phyloP scores from a whole-genome alignment of 2,797 vertebrate genomes.

The Champsocephalus gunnari region DNA sequence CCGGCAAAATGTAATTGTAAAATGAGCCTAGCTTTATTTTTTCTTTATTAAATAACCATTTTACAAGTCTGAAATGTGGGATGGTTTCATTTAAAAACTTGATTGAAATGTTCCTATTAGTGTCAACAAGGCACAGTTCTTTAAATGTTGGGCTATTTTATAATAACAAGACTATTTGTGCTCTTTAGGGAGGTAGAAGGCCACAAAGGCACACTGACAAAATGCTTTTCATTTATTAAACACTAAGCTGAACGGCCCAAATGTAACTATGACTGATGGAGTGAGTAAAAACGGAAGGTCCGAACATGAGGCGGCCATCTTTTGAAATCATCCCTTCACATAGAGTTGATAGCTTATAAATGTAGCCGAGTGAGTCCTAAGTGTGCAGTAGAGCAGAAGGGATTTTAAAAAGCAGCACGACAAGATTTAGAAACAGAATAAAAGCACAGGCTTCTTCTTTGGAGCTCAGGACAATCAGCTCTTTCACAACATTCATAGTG shows the following conservation, averaged over 20 bases:
- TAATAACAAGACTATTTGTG: slow-evolving; percentile 67
- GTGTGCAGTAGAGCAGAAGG: slow-evolving; percentile 14
- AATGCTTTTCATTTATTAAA: slow-evolving; percentile 44
- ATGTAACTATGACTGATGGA: slow-evolving; percentile 20
- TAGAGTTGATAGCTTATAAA: background rate
- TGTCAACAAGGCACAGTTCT: slow-evolving; percentile 72
- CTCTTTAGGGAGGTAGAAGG: slow-evolving; percentile 78
- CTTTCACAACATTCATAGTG: slow-evolving; percentile 67
- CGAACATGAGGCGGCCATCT: slow-evolving; percentile 18
- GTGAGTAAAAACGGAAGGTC: slow-evolving; percentile 39
- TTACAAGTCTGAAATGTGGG: slow-evolving; percentile 11
- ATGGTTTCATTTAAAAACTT: background rate
- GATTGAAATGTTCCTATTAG: slow-evolving; percentile 30
- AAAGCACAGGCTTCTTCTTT: slow-evolving; percentile 70
- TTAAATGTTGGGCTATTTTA: slow-evolving; percentile 24
- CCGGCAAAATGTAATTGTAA: slow-evolving; percentile 1
- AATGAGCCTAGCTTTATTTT: slow-evolving; percentile 6
- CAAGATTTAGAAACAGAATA: slow-evolving; percentile 48
- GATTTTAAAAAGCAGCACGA: slow-evolving; percentile 64
- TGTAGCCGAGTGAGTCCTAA: background rate
- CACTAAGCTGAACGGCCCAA: slow-evolving; percentile 25
- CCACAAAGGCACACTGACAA: slow-evolving; percentile 76
- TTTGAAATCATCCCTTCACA: background rate
- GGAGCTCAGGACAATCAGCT: slow-evolving; percentile 63
- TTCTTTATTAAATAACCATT: background rate